A percentile compares a stretch with the other conserved stretches of the same genome.
Evolutionary conservation across 2,113 vertebrate genomes (phyloP).

Genomic region (Gnathonemus echidnorhynchus): DNA sequence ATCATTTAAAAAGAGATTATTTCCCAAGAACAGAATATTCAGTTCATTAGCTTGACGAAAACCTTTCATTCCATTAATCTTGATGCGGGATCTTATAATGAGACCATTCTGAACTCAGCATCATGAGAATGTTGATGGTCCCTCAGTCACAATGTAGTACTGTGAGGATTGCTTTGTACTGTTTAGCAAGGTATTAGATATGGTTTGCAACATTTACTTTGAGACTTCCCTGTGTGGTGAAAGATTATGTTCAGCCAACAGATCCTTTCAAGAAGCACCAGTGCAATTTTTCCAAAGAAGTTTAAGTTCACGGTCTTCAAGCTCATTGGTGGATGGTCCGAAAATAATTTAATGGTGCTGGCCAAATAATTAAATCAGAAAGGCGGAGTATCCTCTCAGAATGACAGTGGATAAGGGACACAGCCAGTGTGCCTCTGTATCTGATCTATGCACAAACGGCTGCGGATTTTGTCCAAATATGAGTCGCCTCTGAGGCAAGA

Average conservation of each 20-base stretch:
- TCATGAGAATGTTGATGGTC: neutral
- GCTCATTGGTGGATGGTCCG: neutral
- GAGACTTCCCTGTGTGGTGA: neutral
- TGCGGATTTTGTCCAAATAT: neutral
- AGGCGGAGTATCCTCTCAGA: neutral
- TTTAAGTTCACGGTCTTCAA: neutral
- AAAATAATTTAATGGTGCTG: neutral
- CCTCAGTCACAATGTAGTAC: neutral
- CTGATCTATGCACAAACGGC: neutral
- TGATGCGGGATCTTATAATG: neutral
- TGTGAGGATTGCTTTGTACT: neutral
- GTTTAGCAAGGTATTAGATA: neutral
- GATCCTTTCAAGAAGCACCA: neutral
- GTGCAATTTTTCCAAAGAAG: neutral
- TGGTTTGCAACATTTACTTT: neutral
- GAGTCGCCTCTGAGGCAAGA: neutral
- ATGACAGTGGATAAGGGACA: neutral
- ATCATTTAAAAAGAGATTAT: neutral
- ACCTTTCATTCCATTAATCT: neutral
- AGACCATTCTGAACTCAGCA: neutral
- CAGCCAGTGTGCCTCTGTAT: neutral
- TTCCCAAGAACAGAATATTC: constrained; percentile 7
- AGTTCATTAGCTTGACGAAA: constrained; percentile 16
- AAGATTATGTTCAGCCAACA: neutral
- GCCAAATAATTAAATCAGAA: neutral